A percentile compares a stretch with the other conserved stretches of the same genome.
These are phyloP conservation scores for Chymomyza caudatula DNA, from an alignment of 2,888 invertebrate genomes.

Conservation along the genomic window DNA sequence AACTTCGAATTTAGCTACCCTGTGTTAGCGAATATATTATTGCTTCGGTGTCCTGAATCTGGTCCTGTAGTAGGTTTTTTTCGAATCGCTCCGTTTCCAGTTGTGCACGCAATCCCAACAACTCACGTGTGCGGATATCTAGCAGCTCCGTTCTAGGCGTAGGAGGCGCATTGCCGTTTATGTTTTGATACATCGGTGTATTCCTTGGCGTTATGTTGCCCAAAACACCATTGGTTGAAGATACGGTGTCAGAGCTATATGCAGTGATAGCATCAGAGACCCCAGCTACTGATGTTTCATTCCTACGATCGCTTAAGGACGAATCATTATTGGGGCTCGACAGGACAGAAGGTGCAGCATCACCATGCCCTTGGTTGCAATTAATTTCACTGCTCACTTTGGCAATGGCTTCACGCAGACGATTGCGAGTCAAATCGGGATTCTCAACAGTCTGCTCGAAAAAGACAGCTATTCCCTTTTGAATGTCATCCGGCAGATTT, in stretches of 20 bases:
- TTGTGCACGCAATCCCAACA: constrained; percentile 68
- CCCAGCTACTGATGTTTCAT: background rate
- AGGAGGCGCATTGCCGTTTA: constrained; percentile 49
- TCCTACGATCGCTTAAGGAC: background rate
- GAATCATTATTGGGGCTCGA: constrained; percentile 13
- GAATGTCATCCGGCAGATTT: constrained; percentile 59
- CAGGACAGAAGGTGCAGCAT: too few species aligned
- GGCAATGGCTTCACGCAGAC: constrained; percentile 60
- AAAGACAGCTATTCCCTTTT: constrained; percentile 67
- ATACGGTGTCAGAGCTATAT: background rate
- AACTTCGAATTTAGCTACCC: constrained; percentile 22
- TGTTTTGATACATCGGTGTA: background rate
- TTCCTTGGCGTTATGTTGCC: background rate
- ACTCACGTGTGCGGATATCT: constrained; percentile 71
- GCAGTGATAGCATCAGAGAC: background rate
- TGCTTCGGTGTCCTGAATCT: constrained; percentile 69
- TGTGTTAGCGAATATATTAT: constrained; percentile 30
- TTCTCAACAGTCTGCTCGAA: constrained; percentile 62
- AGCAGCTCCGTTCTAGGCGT: constrained; percentile 73
- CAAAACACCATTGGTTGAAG: background rate
- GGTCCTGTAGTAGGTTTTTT: constrained; percentile 69
- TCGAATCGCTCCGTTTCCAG: constrained; percentile 76
- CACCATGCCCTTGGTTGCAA: background rate
- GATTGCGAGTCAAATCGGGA: constrained; percentile 51
- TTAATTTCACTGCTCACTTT: constrained; percentile 25